phyloP scores from a whole-genome alignment of 1,140 invertebrate species.

The Trichonephila inaurata region DNA sequence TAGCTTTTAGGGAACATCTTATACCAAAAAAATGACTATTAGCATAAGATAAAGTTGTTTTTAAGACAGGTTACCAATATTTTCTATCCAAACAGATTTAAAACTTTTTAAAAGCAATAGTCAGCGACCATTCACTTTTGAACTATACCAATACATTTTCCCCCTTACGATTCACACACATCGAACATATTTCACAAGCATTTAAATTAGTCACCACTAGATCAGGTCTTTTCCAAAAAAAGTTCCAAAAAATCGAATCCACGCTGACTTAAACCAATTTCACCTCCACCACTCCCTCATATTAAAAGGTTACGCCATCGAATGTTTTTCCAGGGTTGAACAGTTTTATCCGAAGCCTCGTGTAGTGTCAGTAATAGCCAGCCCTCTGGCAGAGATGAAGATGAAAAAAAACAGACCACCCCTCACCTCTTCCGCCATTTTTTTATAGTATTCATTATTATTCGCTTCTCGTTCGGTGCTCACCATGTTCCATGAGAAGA shows the following conservation, averaged over 20 bases:
- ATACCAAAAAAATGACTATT: too few relatives aligned
- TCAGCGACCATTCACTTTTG: too few relatives aligned
- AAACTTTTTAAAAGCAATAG: too few relatives aligned
- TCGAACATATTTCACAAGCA: neutral
- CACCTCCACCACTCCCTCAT: neutral
- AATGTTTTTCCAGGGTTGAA: slow-evolving; percentile 72
- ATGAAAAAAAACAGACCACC: slow-evolving; percentile 6
- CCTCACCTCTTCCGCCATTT: slow-evolving; percentile 16
- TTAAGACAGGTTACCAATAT: too few relatives aligned
- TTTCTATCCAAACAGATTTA: too few relatives aligned
- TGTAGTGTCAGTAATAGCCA: slow-evolving; percentile 71
- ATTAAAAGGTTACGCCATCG: slow-evolving; percentile 64
- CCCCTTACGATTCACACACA: too few relatives aligned
- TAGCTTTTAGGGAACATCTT: too few relatives aligned
- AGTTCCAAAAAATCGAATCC: neutral
- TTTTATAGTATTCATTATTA: slow-evolving; percentile 55
- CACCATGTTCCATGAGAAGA: slow-evolving; percentile 62
- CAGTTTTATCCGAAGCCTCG: slow-evolving; percentile 13
- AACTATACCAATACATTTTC: too few relatives aligned
- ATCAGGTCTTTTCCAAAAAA: neutral
- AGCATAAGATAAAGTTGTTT: too few relatives aligned
- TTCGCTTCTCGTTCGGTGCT: slow-evolving; percentile 31
- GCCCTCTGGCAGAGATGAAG: slow-evolving; percentile 34
- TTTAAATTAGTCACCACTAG: neutral
- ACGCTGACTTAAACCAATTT: slow-evolving; percentile 46